A percentile compares a stretch with the other conserved stretches of the same genome.
Conservation (phyloP, 2,888 invertebrate species). For the Sarcophaga caerulescens region DNA sequence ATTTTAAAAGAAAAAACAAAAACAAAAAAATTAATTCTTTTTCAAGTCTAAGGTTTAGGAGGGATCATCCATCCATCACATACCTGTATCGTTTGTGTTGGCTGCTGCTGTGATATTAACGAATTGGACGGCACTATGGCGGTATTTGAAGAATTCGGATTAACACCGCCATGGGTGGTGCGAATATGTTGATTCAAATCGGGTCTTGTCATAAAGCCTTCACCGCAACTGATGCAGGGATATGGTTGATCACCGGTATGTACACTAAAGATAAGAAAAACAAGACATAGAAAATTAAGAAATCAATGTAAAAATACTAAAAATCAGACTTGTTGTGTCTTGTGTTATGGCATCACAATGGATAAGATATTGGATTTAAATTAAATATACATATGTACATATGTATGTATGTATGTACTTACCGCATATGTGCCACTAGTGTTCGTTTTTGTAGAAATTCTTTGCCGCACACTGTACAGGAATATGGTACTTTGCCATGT, state of each 20-base stretch:
- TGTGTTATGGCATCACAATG: too few relatives aligned
- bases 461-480: slow-evolving; percentile 91
- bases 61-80: neutral
- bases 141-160: slow-evolving; percentile 80
- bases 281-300: neutral
- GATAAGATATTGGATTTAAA: neutral
- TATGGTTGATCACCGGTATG: slow-evolving; percentile 89
- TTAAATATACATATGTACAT: neutral
- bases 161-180: slow-evolving; percentile 82
- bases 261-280: slow-evolving; percentile 81
- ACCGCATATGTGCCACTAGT: slow-evolving; percentile 90
- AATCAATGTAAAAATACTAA: neutral
- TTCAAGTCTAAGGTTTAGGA: neutral
- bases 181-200: slow-evolving; percentile 87
- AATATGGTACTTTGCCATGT: slow-evolving; percentile 90
- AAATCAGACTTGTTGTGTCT: too few relatives aligned
- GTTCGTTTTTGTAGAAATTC: slow-evolving; percentile 93
- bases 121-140: slow-evolving; percentile 76
- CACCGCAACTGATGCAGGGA: slow-evolving; percentile 89
- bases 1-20: neutral
- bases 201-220: slow-evolving; percentile 87
- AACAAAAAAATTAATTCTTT: neutral
- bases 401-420: slow-evolving; percentile 67
- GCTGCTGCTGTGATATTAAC: slow-evolving; percentile 73
- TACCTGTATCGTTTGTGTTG: slow-evolving; percentile 77